A percentile compares a stretch with the other conserved stretches of the same genome.
These are phyloP conservation scores for Cebuella pygmaea DNA, from an alignment of 2,797 vertebrate species.

Conservation along the genomic window DNA sequence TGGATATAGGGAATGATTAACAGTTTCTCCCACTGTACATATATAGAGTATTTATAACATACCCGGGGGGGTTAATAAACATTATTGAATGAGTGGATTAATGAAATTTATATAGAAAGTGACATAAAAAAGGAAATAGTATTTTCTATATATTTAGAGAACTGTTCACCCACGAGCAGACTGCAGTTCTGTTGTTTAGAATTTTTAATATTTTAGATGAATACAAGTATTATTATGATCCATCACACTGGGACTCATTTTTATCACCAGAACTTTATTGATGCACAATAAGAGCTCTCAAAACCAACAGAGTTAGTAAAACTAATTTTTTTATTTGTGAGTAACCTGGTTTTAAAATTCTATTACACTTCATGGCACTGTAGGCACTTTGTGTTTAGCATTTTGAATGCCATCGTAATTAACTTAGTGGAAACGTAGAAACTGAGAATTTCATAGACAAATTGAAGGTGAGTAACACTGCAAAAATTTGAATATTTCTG, in stretches of 20 bases:
- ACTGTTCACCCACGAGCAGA: not conserved
- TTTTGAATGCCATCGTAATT: conserved; percentile 43
- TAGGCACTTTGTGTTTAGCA: not conserved
- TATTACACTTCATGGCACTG: not conserved
- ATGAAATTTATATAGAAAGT: not conserved
- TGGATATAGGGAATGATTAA: not conserved
- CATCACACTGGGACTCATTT: not conserved
- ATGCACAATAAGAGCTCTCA: not conserved
- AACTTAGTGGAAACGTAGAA: not conserved
- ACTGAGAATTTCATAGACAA: not conserved
- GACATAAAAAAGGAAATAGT: not conserved
- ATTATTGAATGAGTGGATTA: not conserved
- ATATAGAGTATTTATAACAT: not conserved
- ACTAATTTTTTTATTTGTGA: not conserved
- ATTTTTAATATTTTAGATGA: not conserved
- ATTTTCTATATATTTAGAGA: conserved; percentile 5
- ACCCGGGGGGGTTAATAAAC: not conserved
- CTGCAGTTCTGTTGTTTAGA: not conserved
- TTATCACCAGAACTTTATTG: not conserved
- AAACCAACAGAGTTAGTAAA: not conserved
- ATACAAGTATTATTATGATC: not conserved
- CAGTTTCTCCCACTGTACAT: not conserved
- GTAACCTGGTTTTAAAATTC: conserved; percentile 24
- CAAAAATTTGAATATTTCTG: not conserved
- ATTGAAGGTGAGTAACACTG: not conserved